Percentiles rank a stretch among this genome's conserved stretches.
Evolutionary conservation across 2,888 invertebrate genomes (phyloP).

Genomic region (Quadriops clusia): DNA sequence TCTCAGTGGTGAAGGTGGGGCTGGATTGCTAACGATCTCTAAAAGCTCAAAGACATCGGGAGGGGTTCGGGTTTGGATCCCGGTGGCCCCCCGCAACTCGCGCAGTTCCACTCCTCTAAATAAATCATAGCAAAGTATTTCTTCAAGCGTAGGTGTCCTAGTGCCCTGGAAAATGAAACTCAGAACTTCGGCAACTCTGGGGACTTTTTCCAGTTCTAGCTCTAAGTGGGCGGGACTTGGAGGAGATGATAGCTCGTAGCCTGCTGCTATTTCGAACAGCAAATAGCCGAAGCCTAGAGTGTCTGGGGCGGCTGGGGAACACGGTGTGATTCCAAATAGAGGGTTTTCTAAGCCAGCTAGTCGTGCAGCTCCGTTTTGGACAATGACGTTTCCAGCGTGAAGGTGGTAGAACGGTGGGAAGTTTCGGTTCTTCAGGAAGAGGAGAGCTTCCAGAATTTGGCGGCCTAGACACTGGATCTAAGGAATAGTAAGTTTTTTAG

Average conservation of each 20-base stretch:
- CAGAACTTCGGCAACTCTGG: slow-evolving; percentile 45
- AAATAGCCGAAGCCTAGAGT: slow-evolving; percentile 70
- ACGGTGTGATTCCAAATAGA: slow-evolving; percentile 60
- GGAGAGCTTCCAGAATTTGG: slow-evolving; percentile 75
- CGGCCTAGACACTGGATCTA: slow-evolving; percentile 79
- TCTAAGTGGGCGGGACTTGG: slow-evolving; percentile 62
- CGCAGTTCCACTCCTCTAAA: slow-evolving; percentile 81
- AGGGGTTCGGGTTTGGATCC: slow-evolving; percentile 39
- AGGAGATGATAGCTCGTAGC: slow-evolving; percentile 64
- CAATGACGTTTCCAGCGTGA: slow-evolving; percentile 82
- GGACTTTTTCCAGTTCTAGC: slow-evolving; percentile 55
- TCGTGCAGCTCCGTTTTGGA: slow-evolving; percentile 85
- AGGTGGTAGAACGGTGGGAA: slow-evolving; percentile 80
- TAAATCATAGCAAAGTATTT: slow-evolving; percentile 69
- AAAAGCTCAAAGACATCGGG: slow-evolving; percentile 30
- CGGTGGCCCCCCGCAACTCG: slow-evolving; percentile 73
- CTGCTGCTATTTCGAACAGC: slow-evolving; percentile 86
- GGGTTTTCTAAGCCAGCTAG: slow-evolving; percentile 81
- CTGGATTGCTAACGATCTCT: slow-evolving; percentile 22
- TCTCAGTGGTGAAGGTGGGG: slow-evolving; percentile 8
- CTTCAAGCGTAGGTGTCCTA: slow-evolving; percentile 65
- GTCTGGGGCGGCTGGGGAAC: slow-evolving; percentile 44
- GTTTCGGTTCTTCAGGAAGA: slow-evolving; percentile 76
- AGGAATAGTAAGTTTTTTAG: no score
- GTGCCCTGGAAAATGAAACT: slow-evolving; percentile 37